Evolutionary conservation across 2,888 invertebrate species (phyloP), one percentile per base, ranked within the genome.

Genomic region (Orthonevra nobilis): DNA sequence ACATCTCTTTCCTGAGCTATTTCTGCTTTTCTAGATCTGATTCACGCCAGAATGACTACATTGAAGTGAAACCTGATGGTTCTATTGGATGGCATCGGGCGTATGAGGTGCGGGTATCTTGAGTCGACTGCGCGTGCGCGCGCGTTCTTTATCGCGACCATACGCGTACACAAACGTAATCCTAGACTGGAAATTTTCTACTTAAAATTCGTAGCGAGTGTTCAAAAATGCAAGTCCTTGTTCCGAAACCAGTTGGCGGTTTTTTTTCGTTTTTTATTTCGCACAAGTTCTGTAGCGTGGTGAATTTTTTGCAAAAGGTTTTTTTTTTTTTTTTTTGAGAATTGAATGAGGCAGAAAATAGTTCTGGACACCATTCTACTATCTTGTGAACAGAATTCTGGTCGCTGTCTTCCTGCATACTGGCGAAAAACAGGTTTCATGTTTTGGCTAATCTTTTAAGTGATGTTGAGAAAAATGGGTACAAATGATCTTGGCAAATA

Each of bases 201-300:
- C 46, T 70, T 70, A 46, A 72, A 64, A 77, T 77, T 72, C 64
- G 64, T 38, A 60, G 32, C 38, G 46, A 64, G 56, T 66, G 58
- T 54, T 72, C 46, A 72, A 72, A 77, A 52, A 72, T 72, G 50
- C 77, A 77, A 64, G 72, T 77, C 77, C 77, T 77, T 77, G 72
- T 70, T 66, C 64, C 44, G 19, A 64, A 77, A 77, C 77, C 77
- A 60, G 64, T 74, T 77, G 72, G 23, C 26, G 17, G 36, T 1
- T 5, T 15, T 50, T 32, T 48, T 30, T 54, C 3, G 4, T 12
- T 38, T 48, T 28, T 56, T 56, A 15, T 56, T 48, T 52, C 42
- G 69, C 36, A 63, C 61, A 28, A 48, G 15, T 56, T 69, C 17
- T 63, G 20, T 42, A 48, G 34, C 42, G 28, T 63, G 61, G 42